A percentile compares a stretch with the other conserved stretches of the same genome.
These are phyloP conservation scores for zebrafish (Danio rerio) DNA, from an alignment of 2,113 vertebrate genomes.

Conservation along the genomic window DNA sequence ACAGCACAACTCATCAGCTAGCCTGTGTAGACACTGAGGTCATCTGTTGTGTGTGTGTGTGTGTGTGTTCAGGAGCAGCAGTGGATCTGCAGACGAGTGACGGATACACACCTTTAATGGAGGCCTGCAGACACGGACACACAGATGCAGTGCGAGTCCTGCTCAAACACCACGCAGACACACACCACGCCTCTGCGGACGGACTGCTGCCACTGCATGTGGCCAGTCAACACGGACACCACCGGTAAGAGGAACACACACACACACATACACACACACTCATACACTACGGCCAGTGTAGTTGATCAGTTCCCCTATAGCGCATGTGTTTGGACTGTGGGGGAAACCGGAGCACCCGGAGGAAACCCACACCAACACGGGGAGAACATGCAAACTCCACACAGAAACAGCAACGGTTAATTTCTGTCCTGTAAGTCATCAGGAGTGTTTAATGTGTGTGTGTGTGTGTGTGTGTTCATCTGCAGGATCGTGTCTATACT, in stretches of 20 bases:
- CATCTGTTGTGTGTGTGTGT: no score
- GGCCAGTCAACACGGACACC: conserved; percentile 87
- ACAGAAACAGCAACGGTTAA: no score
- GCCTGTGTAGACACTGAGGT: background rate
- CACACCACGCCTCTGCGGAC: conserved; percentile 86
- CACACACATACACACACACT: background rate
- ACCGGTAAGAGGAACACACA: conserved; percentile 78
- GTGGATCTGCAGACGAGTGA: conserved; percentile 93
- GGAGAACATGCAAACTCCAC: no score
- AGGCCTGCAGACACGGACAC: conserved; percentile 89
- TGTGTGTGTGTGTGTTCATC: conserved; percentile 4
- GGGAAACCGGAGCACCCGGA: no score
- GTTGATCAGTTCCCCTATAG: no score
- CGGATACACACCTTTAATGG: conserved; percentile 84
- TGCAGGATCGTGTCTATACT: conserved; percentile 88
- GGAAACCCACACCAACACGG: no score
- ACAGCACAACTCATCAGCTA: no score
- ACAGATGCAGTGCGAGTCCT: conserved; percentile 79
- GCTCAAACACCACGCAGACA: conserved; percentile 87
- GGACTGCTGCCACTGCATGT: conserved; percentile 89
- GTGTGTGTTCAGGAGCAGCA: conserved; percentile 80
- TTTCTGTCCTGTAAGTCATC: no score
- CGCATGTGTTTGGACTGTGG: no score
- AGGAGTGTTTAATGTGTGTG: no score
- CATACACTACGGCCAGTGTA: no score